These are phyloP conservation scores for Megaleporinus macrocephalus DNA, from an alignment of 2,113 vertebrate genomes.

Conservation along the genomic window DNA sequence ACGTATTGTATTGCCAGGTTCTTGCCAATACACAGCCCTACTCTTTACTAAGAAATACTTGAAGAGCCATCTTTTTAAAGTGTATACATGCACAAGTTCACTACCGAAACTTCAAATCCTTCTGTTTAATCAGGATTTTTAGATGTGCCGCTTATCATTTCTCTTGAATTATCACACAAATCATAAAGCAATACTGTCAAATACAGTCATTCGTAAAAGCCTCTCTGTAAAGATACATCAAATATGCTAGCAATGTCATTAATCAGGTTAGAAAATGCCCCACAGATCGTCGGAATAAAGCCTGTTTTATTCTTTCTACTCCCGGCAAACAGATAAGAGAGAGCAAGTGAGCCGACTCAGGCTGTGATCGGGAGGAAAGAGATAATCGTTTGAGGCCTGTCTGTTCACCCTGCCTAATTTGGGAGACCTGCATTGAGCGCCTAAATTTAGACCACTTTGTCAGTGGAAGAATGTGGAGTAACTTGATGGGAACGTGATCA, in stretches of 20 bases:
- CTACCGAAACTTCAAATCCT: too few species aligned
- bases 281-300: constrained; percentile 17
- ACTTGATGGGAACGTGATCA: constrained; percentile 4
- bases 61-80: too few species aligned
- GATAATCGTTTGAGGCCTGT: constrained; percentile 53
- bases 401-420: constrained; percentile 52
- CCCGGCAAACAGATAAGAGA: constrained; percentile 47
- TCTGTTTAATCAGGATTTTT: too few species aligned
- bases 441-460: constrained; percentile 61
- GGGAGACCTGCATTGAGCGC: constrained; percentile 52
- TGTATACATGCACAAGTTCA: too few species aligned
- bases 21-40: too few species aligned
- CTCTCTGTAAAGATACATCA: not conserved
- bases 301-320: constrained; percentile 28
- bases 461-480: constrained; percentile 53
- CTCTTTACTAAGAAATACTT: too few species aligned
- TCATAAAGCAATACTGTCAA: not conserved
- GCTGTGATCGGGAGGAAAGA: constrained; percentile 25
- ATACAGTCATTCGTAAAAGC: not conserved
- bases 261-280: not conserved
- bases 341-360: constrained; percentile 6
- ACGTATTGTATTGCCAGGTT: too few species aligned
- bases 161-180: not conserved
- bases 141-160: not conserved
- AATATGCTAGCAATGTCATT: too few species aligned